Base-by-base conservation (phyloP, 2,888 invertebrate species). In the Megastigmus dorsalis region DNA sequence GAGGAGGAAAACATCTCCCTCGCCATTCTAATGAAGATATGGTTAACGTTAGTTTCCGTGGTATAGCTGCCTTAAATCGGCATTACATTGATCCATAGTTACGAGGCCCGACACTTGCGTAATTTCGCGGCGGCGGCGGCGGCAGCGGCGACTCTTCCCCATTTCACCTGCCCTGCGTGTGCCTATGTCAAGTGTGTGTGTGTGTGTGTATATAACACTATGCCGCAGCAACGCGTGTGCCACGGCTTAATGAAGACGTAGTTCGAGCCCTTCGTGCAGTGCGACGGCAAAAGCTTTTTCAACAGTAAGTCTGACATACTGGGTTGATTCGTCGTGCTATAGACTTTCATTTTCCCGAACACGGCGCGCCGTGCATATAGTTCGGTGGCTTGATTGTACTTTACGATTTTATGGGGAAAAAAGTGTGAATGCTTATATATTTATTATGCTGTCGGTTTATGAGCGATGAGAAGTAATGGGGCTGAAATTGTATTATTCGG, bases 11-110 rank as follows among this genome's bases (percentile, higher is more conserved):
- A 80, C 81, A 82, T 78, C 79, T 77, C 78, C 77, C 78, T 82
- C 67, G 77, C 73, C 81, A 80, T 84, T 83, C 80, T 78, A 80
- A 81, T 80, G 81, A 80, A 83, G 82, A 84, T 84, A 84, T 80
- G 81, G 83, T 82, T 83, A 83, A 83, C 80, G 82, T 78, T 18
- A 52, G 45, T 30, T 79, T 75, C 77, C 76, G 78, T 80, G 83
- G n/a, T n/a, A n/a, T n/a, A n/a, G 80, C 80, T 81, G 82, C 55
- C 83, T 82, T 85, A 85, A 86, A 85, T 86, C 83, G 85, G 82
- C 82, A 84, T 86, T 86, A 86, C 80, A 81, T 80, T 81, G 82
- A 86, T 85, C 83, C 83, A 76, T 83, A 84, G 83, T 84, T 86
- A 84, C 80, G 83, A 81, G 75, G 60, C 54, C 6, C 33, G n/a